Conservation (phyloP, 2,797 vertebrate genomes). For the Hippocampus kuda region DNA sequence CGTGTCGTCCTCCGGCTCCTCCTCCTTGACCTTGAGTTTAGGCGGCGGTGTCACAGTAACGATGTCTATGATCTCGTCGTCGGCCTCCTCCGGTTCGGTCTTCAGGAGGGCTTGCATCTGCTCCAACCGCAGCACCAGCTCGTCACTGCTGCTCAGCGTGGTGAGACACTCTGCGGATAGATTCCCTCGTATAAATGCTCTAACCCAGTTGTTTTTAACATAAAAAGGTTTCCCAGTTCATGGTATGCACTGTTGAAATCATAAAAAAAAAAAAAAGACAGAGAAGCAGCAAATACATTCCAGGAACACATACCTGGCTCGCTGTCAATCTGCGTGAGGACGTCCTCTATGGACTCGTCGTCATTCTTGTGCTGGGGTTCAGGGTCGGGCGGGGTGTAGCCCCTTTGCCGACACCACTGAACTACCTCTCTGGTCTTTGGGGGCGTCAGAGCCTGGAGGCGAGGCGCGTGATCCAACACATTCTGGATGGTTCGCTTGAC, state of each 20-base stretch:
- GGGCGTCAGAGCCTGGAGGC: conserved; percentile 77
- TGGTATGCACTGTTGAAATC: not conserved
- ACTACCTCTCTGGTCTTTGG: conserved; percentile 89
- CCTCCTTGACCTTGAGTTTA: conserved; percentile 82
- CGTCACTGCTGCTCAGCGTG: conserved; percentile 76
- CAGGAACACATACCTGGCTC: conserved; percentile 74
- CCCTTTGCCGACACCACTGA: conserved; percentile 90
- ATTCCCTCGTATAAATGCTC: not conserved
- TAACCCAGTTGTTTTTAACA: too few species aligned
- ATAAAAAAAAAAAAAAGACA: too few species aligned
- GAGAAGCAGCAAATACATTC: not conserved
- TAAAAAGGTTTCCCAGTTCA: too few species aligned
- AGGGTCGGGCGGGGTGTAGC: conserved; percentile 82
- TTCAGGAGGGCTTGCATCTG: conserved; percentile 89
- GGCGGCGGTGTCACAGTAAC: conserved; percentile 69
- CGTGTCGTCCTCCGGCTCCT: conserved; percentile 79
- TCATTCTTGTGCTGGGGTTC: conserved; percentile 70
- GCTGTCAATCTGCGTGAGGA: conserved; percentile 91
- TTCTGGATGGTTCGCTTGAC: conserved; percentile 87
- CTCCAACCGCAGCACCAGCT: conserved; percentile 79
- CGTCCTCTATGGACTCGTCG: conserved; percentile 89
- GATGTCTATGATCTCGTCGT: conserved; percentile 82
- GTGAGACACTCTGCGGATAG: conserved; percentile 75
- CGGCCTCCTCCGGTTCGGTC: conserved; percentile 77
- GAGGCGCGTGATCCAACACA: conserved; percentile 78